These are phyloP conservation scores for Drosophila azteca DNA, from an alignment of 1,140 invertebrate genomes.

Conservation along the genomic window DNA sequence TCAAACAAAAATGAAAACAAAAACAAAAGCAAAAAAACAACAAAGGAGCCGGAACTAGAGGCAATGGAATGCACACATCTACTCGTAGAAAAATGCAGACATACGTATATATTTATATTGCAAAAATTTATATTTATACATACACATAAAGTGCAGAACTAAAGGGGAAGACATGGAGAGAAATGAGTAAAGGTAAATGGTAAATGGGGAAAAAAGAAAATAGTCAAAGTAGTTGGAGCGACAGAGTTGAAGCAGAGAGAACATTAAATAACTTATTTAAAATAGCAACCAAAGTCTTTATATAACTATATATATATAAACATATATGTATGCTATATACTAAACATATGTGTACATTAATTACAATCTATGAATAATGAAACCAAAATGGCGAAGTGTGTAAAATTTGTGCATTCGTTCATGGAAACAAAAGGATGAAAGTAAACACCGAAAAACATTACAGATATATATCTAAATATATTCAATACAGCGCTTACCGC, in stretches of 20 bases:
- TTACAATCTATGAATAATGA: constrained; percentile 74
- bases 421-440: constrained; percentile 82
- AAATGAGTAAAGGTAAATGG: not conserved
- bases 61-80: constrained; percentile 46
- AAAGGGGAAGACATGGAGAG: constrained; percentile 6
- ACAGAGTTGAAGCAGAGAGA: constrained; percentile 19
- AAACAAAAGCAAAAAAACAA: not conserved
- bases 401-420: constrained; percentile 81
- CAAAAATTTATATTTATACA: constrained; percentile 70
- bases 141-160: constrained; percentile 59
- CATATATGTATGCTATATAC: constrained; percentile 61
- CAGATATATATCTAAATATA: constrained; percentile 70
- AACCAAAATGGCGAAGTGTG: constrained; percentile 76
- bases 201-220: no score
- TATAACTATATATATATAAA: constrained; percentile 75
- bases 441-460: constrained; percentile 81
- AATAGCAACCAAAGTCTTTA: constrained; percentile 68
- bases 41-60: constrained; percentile 13
- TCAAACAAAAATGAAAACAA: not conserved
- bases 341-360: constrained; percentile 77
- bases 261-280: constrained; percentile 58
- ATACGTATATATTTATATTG: constrained; percentile 48
- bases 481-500: constrained; percentile 62
- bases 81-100: constrained; percentile 28
- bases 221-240: constrained; percentile 70